phyloP scores from a whole-genome alignment of 1,140 invertebrate species.

The Lordiphosa stackelbergi region DNA sequence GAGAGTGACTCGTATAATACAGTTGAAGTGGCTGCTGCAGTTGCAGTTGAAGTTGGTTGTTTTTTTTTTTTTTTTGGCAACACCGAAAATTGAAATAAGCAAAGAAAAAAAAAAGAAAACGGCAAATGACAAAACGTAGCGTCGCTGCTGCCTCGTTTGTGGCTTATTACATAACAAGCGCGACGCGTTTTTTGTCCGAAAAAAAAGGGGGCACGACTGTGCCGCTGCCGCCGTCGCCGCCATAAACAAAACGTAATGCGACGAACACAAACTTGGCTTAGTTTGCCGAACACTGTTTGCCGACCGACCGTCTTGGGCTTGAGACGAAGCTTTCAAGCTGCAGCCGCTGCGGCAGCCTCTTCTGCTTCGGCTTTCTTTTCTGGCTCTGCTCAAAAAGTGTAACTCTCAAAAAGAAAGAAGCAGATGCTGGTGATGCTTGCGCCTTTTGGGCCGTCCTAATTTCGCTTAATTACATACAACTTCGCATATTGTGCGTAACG shows the following conservation, averaged over 20 bases:
- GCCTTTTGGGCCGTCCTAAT: constrained; percentile 62
- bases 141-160: constrained; percentile 34
- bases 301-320: constrained; percentile 10
- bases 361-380: constrained; percentile 40
- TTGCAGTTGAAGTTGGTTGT: constrained; percentile 39
- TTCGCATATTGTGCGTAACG: constrained; percentile 55
- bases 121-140: constrained; percentile 62
- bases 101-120: constrained; percentile 38
- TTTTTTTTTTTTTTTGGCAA: constrained; percentile 57
- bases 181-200: constrained; percentile 43
- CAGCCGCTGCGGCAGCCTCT: constrained; percentile 5
- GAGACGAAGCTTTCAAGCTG: constrained; percentile 15
- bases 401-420: constrained; percentile 16
- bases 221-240: constrained; percentile 28
- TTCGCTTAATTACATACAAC: constrained; percentile 64
- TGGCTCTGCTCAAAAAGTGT: constrained; percentile 16
- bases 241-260: constrained; percentile 21
- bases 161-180: constrained; percentile 62
- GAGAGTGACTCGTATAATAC: constrained; percentile 4
- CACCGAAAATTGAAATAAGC: constrained; percentile 38
- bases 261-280: constrained; percentile 41
- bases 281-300: constrained; percentile 13
- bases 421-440: constrained; percentile 16
- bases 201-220: constrained; percentile 71
- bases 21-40: constrained; percentile 27